Evolutionary conservation across 1,140 invertebrate genomes (phyloP).

Genomic region (Phthorimaea operculella): DNA sequence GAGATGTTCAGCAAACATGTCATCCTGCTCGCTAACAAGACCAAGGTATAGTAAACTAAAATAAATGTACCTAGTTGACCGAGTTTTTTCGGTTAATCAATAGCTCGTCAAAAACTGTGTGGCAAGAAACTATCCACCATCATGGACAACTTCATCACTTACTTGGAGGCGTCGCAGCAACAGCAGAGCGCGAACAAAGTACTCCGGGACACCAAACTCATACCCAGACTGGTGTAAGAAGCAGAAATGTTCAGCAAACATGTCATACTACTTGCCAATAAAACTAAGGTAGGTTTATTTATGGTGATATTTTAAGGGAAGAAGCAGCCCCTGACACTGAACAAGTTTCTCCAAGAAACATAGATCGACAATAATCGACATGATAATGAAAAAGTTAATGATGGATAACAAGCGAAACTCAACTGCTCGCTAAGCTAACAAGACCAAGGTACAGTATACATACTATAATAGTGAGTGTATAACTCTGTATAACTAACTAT

Average conservation of each 20-base stretch:
- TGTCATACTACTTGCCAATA: conserved; percentile 67
- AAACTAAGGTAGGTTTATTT: no score
- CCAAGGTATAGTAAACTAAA: no score
- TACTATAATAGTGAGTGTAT: no score
- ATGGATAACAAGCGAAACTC: no score
- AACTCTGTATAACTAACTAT: no score
- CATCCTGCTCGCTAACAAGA: conserved; percentile 68
- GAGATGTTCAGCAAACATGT: conserved; percentile 71
- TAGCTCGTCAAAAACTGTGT: conserved; percentile 66
- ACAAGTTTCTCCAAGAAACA: no score
- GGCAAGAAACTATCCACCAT: conserved; percentile 68
- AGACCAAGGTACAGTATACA: conserved; percentile 69
- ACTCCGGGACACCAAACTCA: conserved; percentile 68
- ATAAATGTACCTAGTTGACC: no score
- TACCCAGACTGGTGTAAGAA: conserved; percentile 70
- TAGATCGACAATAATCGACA: no score
- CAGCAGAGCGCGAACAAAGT: conserved; percentile 51
- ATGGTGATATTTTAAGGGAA: no score
- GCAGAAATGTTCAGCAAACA: conserved; percentile 71
- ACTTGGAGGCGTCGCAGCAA: conserved; percentile 56
- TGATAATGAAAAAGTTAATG: no score
- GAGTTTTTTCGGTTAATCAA: no score
- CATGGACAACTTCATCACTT: conserved; percentile 68
- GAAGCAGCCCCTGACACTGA: no score
- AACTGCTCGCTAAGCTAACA: conserved; percentile 68